Evolutionary conservation across 2,888 invertebrate species (phyloP).

Genomic region (Aphelenchoides bicaudatus): DNA sequence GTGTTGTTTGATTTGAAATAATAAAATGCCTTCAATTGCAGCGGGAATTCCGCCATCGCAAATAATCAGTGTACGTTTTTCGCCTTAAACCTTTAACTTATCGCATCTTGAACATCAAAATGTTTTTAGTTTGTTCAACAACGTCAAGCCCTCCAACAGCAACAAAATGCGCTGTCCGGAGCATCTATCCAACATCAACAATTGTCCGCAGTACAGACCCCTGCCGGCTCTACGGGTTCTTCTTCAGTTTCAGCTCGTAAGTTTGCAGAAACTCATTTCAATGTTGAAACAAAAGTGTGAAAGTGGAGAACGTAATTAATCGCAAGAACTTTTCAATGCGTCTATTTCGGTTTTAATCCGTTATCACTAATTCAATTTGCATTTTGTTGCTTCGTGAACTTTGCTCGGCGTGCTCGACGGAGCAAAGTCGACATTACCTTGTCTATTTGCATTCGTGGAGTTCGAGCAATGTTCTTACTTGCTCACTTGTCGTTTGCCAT

Average conservation of each 20-base stretch:
- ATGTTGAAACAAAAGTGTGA: too few relatives aligned
- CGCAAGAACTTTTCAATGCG: too few relatives aligned
- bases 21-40: not conserved
- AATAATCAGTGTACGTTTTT: not conserved
- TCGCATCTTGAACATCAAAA: not conserved
- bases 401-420: too few relatives aligned
- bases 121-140: not conserved
- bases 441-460: too few relatives aligned
- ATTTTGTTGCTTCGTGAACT: too few relatives aligned
- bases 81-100: not conserved
- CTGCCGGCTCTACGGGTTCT: not conserved
- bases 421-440: too few relatives aligned
- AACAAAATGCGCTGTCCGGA: not conserved
- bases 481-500: too few relatives aligned
- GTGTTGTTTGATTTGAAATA: not conserved
- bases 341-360: too few relatives aligned
- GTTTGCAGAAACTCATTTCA: constrained; percentile 1
- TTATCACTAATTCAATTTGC: too few relatives aligned
- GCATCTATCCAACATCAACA: not conserved
- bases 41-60: not conserved
- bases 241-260: not conserved
- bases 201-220: not conserved
- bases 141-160: constrained; percentile 18
- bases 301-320: too few relatives aligned
- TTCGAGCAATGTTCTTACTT: too few relatives aligned